Evolutionary conservation across 1,140 invertebrate species (phyloP), one percentile per base, ranked within the genome.

Genomic region (Condylostylus longicornis): DNA sequence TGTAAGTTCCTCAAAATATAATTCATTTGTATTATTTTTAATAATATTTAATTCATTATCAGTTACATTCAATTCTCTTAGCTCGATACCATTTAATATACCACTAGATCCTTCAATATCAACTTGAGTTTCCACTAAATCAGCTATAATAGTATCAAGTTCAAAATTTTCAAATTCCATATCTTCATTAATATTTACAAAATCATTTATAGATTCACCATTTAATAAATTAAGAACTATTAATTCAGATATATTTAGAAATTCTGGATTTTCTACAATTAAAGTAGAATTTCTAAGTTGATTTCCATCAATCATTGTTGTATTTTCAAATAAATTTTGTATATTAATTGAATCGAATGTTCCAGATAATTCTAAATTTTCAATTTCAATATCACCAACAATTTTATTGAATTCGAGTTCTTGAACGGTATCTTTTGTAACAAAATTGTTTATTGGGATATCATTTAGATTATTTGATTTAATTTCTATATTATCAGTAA

Each of bases 381-480:
- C 45, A 25, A 70, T 61, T 33, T 49, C 55, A 5, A 68, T 50
- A 42, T 59, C 51, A 4, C 63, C 67, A 4, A 43, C 42, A 2
- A 70, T 25, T 8, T 42, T 42, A 5, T 43, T 42, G 0, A 62
- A 21, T 23, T 59, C 37, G 2, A 69, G 38, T 1, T 42, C 40
- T 48, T 69, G 64, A 3, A 51, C 43, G 0, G 55, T 56, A 32
- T 66, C 53, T 42, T 53, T 56, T 5, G 61, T 62, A 4, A 70
- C 43, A 41, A 69, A 60, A 1, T 51, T 46, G 8, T 54, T 42
- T 4, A 68, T 28, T 10, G 46, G 38, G 20, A 65, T 54, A 9
- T 56, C 48, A 40, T 61, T 67, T 0, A 70, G 47, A 6, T 36
- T 42, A 5, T 55, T 50, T 10, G 57, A 54, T 35, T 41, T 22